phyloP scores from a whole-genome alignment of 2,888 invertebrate species.

The Cosmorhoe ocellata region DNA sequence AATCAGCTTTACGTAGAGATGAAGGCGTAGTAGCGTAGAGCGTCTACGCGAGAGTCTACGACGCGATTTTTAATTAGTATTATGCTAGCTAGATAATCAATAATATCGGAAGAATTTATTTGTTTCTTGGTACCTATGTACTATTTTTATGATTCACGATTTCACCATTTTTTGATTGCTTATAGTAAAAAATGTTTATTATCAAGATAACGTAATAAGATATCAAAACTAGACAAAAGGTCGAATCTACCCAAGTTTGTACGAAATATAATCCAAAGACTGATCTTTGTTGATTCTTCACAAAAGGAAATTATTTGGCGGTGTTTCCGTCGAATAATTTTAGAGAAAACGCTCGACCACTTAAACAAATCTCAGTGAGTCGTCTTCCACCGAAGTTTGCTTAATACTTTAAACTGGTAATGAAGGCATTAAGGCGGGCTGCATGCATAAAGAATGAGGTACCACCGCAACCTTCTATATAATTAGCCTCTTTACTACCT shows the following conservation, averaged over 20 bases:
- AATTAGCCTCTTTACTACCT: conserved; percentile 62
- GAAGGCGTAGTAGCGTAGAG: not conserved
- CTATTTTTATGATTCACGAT: too few species aligned
- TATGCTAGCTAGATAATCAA: too few species aligned
- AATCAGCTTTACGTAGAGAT: not conserved
- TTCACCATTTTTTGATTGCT: too few species aligned
- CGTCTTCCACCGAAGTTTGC: conserved; percentile 68
- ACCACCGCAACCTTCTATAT: conserved; percentile 61
- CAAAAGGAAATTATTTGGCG: conserved; percentile 45
- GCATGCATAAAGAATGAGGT: conserved; percentile 77
- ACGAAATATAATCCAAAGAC: conserved; percentile 3
- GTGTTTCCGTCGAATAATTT: conserved; percentile 45
- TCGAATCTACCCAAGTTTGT: conserved; percentile 10
- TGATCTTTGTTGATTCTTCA: conserved; percentile 29
- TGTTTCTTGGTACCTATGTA: too few species aligned
- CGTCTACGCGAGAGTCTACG: not conserved
- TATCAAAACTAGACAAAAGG: conserved; percentile 8
- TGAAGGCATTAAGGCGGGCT: conserved; percentile 78
- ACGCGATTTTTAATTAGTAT: too few species aligned
- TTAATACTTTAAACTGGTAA: conserved; percentile 81
- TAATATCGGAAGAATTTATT: too few species aligned
- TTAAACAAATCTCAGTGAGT: conserved; percentile 69
- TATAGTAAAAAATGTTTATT: too few species aligned
- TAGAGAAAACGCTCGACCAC: conserved; percentile 48
- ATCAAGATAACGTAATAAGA: too few species aligned